These are phyloP conservation scores for Drosophila littoralis DNA, from an alignment of 1,140 invertebrate genomes.

Conservation along the genomic window DNA sequence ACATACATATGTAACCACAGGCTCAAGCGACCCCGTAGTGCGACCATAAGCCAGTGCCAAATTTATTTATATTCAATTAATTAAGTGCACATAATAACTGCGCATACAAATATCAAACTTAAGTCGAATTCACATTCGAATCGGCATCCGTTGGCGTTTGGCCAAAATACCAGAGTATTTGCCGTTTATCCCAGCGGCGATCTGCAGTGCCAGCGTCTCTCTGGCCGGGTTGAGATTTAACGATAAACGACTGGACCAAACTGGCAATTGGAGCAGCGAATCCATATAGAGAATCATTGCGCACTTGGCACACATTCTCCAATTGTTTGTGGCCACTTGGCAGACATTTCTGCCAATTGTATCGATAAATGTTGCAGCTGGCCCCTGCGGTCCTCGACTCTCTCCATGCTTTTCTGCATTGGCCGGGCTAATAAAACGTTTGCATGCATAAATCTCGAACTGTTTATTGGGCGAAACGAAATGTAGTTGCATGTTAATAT, in stretches of 20 bases:
- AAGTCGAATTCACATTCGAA: constrained; percentile 8
- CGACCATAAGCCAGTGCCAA: constrained; percentile 12
- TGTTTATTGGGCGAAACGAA: constrained; percentile 50
- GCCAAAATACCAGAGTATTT: constrained; percentile 34
- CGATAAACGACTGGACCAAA: constrained; percentile 48
- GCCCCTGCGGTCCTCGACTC: constrained; percentile 29
- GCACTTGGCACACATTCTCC: constrained; percentile 49
- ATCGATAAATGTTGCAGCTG: constrained; percentile 62
- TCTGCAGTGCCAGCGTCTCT: neutral
- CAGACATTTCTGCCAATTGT: constrained; percentile 53
- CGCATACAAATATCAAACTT: constrained; percentile 8
- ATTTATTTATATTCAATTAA: constrained; percentile 58
- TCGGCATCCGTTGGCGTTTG: constrained; percentile 41
- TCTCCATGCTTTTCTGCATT: constrained; percentile 4
- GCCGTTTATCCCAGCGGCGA: constrained; percentile 26
- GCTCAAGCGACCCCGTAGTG: neutral
- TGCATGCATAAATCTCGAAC: constrained; percentile 61
- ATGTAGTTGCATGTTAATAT: constrained; percentile 10
- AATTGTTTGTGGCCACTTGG: constrained; percentile 42
- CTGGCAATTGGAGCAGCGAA: constrained; percentile 31
- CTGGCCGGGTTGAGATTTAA: constrained; percentile 26
- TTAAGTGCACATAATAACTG: constrained; percentile 39
- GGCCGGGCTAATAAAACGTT: constrained; percentile 61
- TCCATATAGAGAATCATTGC: constrained; percentile 20
- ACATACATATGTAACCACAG: neutral